Evolutionary conservation across 64 coral and sea anemone species (phyloP).

Genomic region (Catalaphyllia jardinei): DNA sequence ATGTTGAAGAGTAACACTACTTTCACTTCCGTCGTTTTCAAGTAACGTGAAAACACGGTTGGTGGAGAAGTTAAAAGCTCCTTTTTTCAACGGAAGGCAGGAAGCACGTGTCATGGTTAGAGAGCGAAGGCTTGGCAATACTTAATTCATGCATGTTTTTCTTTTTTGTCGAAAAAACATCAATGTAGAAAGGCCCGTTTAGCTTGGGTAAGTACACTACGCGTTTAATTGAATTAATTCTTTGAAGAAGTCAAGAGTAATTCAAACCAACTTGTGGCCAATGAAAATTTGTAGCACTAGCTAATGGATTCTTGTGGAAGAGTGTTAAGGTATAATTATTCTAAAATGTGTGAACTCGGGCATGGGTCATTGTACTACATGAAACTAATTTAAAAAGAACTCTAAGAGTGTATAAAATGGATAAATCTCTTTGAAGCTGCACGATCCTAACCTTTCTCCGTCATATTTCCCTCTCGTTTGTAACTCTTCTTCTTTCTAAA

Average conservation of each 20-base stretch:
- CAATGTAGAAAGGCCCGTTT: not conserved
- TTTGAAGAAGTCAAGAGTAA: conserved; percentile 10
- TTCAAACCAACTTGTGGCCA: conserved; percentile 6
- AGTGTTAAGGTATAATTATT: not conserved
- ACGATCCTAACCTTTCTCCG: not conserved
- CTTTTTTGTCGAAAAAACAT: not conserved
- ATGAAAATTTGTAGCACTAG: not conserved
- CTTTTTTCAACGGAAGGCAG: conserved; percentile 28
- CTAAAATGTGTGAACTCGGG: not conserved
- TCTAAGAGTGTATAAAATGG: not conserved
- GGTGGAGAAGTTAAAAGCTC: conserved; percentile 31
- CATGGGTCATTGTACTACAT: not conserved
- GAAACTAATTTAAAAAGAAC: not conserved
- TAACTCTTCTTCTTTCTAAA: not conserved
- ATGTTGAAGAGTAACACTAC: conserved; percentile 3
- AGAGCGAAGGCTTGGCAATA: not conserved
- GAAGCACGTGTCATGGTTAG: conserved; percentile 13
- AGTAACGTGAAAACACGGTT: conserved; percentile 19
- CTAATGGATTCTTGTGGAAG: conserved; percentile 24
- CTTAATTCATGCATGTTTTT: conserved; percentile 46
- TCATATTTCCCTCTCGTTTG: not conserved
- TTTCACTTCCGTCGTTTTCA: conserved; percentile 28
- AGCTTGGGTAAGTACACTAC: conserved; percentile 14
- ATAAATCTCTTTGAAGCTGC: no score
- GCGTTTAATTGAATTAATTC: conserved; percentile 28